phyloP scores from a whole-genome alignment of 2,113 vertebrate genomes.

The Nothocercus julius region DNA sequence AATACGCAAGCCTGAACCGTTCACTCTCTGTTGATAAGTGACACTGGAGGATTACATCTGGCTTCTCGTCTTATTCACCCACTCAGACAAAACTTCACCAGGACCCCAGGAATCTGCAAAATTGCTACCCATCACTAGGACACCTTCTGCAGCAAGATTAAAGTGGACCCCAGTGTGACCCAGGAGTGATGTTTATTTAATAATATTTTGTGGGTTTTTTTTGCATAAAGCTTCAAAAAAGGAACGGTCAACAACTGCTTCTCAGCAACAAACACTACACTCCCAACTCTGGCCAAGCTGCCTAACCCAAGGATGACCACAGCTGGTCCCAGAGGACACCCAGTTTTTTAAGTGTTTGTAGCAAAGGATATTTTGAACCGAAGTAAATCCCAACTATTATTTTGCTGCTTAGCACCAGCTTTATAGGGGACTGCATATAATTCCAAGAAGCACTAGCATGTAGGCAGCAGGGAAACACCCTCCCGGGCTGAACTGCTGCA shows the following conservation, averaged over 20 bases:
- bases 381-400: neutral
- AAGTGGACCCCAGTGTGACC: neutral
- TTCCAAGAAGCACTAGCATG: neutral
- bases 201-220: neutral
- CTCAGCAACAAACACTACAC: neutral
- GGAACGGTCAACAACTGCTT: neutral
- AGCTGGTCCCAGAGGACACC: neutral
- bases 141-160: neutral
- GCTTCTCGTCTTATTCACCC: neutral
- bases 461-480: neutral
- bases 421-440: neutral
- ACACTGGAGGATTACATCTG: neutral
- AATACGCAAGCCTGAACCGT: neutral
- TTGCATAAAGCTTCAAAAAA: neutral
- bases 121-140: neutral
- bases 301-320: neutral
- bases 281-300: neutral
- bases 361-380: neutral
- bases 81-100: neutral
- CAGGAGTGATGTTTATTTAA: neutral
- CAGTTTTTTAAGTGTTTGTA: neutral
- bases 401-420: neutral
- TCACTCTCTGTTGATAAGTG: neutral
- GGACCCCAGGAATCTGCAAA: neutral
- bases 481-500: fast-evolving